Evolutionary conservation across 1,140 invertebrate species (phyloP), one percentile per base, ranked within the genome.

Genomic region (Aphis craccivora): DNA sequence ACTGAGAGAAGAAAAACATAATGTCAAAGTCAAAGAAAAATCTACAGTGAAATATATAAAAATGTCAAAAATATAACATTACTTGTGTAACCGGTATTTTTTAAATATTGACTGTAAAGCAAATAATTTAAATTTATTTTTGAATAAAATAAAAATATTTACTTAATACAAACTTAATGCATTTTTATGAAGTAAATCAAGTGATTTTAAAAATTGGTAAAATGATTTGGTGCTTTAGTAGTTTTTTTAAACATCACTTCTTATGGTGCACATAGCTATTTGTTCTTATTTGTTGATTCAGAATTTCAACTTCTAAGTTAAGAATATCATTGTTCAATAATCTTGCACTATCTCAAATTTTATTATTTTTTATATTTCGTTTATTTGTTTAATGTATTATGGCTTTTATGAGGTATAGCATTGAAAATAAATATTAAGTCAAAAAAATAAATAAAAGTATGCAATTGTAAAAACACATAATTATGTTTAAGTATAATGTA

Each of bases 11-110:
- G 45, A 48, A 48, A 88, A 87, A 87, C 11, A n/a, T 45, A 35
- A 35, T 45, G 35, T 88, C 45, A 88, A 88, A 88, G 86, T 30
- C 45, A 25, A n/a, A 88, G 86, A 88, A 35, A 88, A 88, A 35
- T 51, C 4, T 30, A n/a, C 0, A 18, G 30, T 76, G 1, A 18
- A 35, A 51, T 48, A 22, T 35, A 86, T 86, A 43, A 14, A 43
- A 86, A 86, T 86, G 45, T 86, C 25, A 45, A 84, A 84, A 86
- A 25, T 25, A 0, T 86, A 86, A n/a, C 6, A 45, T 30, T 86
- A 30, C 40, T 86, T 45, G 25, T 1, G 23, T 45, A 86, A 45
- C 14, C 11, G 25, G 40, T 14, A 43, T 43, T 43, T 84, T n/a
- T 22, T 22, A 45, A 45, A 11, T 5, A 18, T 30, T 1, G 2